Percentiles rank a stretch among this genome's conserved stretches.
These are phyloP conservation scores for Zhengitettix transpicula DNA, from an alignment of 2,888 invertebrate species.

Conservation along the genomic window DNA sequence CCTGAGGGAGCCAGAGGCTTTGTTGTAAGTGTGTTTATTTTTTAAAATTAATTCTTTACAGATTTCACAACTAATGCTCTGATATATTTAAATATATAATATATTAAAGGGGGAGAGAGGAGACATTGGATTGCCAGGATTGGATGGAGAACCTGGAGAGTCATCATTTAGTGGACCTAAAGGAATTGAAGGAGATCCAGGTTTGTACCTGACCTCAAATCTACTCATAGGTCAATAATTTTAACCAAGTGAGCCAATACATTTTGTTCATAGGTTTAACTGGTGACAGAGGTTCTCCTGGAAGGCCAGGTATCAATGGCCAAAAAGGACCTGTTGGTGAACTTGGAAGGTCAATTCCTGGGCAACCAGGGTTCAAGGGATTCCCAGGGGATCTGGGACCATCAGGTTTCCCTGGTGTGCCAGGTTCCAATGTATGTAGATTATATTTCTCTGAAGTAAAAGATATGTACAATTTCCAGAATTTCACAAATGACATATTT, in stretches of 20 bases:
- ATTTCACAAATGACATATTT: background rate
- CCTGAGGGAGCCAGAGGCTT: no score
- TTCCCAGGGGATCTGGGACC: background rate
- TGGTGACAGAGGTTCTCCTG: conserved; percentile 8
- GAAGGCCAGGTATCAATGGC: conserved; percentile 12
- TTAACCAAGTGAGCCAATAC: background rate
- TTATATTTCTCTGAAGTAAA: no score
- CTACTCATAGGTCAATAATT: background rate
- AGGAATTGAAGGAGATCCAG: conserved; percentile 36
- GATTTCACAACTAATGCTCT: background rate
- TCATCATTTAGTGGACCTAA: conserved; percentile 40
- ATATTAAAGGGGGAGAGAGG: conserved; percentile 8
- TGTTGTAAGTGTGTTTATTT: no score
- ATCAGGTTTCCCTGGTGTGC: background rate
- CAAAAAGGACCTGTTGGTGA: conserved; percentile 29
- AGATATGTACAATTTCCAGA: no score
- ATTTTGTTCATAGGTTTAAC: background rate
- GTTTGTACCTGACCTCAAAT: conserved; percentile 1
- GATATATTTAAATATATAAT: background rate
- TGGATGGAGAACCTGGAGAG: conserved; percentile 31
- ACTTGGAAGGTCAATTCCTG: background rate
- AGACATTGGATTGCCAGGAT: conserved; percentile 12
- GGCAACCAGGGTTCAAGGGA: background rate
- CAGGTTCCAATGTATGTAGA: background rate
- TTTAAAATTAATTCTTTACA: no score